Evolutionary conservation across 2,113 vertebrate species (phyloP).

Genomic region (Vireo altiloquus): DNA sequence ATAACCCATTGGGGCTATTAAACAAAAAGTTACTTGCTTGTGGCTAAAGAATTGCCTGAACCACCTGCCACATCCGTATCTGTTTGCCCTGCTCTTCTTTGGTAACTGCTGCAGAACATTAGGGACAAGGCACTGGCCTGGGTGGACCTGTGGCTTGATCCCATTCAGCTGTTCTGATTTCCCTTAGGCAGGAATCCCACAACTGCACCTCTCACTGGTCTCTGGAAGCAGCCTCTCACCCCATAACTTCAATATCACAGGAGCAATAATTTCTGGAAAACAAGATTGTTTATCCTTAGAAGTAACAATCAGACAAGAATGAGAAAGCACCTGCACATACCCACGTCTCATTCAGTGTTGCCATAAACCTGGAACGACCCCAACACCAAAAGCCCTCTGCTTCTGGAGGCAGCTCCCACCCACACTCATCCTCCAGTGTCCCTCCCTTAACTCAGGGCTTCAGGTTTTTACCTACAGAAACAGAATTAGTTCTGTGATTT

Average conservation of each 20-base stretch:
- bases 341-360: background rate
- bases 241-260: background rate
- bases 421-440: fast-evolving
- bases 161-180: background rate
- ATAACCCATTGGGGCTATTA: background rate
- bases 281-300: background rate
- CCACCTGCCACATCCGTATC: background rate
- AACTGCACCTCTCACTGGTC: background rate
- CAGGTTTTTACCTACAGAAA: background rate
- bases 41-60: background rate
- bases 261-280: background rate
- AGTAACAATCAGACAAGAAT: background rate
- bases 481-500: background rate
- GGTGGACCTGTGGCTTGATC: background rate
- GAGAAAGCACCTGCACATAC: background rate
- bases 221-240: background rate
- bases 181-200: background rate
- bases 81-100: background rate
- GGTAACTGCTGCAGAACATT: background rate
- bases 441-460: background rate
- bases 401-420: background rate
- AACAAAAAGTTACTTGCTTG: background rate
- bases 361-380: background rate
- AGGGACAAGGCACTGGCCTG: background rate
- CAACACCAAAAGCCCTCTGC: background rate